phyloP scores from a whole-genome alignment of 2,888 invertebrate genomes.

The Axea sp. region DNA sequence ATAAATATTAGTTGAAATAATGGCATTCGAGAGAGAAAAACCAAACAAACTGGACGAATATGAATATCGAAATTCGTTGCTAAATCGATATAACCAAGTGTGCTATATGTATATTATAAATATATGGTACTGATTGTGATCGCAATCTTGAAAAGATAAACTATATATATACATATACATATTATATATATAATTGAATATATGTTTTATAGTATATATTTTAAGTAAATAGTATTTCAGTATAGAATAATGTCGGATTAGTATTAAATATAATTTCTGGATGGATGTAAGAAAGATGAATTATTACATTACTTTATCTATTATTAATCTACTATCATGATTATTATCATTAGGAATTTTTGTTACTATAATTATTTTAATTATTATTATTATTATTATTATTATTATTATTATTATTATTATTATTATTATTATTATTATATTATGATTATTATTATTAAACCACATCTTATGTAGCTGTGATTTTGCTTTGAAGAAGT shows the following conservation, averaged over 20 bases:
- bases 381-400: conserved; percentile 65
- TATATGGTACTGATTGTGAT: conserved; percentile 58
- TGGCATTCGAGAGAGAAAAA: conserved; percentile 7
- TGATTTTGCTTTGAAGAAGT: conserved; percentile 80
- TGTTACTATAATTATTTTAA: conserved; percentile 68
- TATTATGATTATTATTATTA: conserved; percentile 70
- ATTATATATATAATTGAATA: conserved; percentile 55
- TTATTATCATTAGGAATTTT: conserved; percentile 69
- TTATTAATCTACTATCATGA: conserved; percentile 74
- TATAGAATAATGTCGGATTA: conserved; percentile 71
- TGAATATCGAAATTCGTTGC: conserved; percentile 28
- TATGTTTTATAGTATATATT: conserved; percentile 60
- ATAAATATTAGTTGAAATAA: conserved; percentile 33
- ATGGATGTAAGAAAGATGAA: conserved; percentile 75
- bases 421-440: conserved; percentile 69
- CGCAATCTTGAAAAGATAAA: conserved; percentile 52
- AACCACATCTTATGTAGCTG: conserved; percentile 79
- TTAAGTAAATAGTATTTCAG: conserved; percentile 65
- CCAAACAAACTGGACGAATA: conserved; percentile 29
- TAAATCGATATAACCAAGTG: conserved; percentile 43
- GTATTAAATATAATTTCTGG: conserved; percentile 70
- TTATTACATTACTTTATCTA: conserved; percentile 78
- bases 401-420: conserved; percentile 66
- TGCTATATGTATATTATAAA: conserved; percentile 60
- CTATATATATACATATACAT: conserved; percentile 49